Percentiles rank a stretch among this genome's conserved stretches.
Conservation (phyloP, 2,113 vertebrate genomes). For the Xenopus tropicalis region DNA sequence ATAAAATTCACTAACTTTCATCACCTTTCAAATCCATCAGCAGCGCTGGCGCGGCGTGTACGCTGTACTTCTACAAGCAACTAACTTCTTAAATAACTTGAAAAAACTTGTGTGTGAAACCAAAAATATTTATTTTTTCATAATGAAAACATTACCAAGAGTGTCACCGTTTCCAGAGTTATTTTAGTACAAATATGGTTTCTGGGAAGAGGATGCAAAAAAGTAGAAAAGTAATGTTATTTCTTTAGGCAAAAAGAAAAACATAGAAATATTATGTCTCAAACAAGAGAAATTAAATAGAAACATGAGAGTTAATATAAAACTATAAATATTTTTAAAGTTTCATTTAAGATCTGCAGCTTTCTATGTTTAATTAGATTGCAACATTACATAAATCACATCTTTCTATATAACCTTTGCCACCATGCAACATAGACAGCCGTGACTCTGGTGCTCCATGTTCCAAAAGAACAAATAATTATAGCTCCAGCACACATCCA, state of each 20-base stretch:
- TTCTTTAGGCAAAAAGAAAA: conserved; percentile 66
- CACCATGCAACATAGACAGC: too few species aligned
- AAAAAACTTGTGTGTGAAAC: conserved; percentile 58
- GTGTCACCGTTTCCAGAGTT: conserved; percentile 67
- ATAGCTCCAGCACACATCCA: background rate
- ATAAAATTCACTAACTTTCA: too few species aligned
- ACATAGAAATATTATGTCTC: conserved; percentile 62
- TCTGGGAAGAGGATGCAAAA: conserved; percentile 63
- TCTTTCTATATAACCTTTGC: background rate
- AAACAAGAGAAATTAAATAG: conserved; percentile 56
- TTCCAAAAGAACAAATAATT: too few species aligned
- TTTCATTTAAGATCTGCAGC: conserved; percentile 45
- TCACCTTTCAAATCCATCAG: too few species aligned
- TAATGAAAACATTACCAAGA: conserved; percentile 70
- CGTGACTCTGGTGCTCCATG: too few species aligned
- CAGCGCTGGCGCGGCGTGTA: too few species aligned
- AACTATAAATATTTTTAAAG: conserved; percentile 65
- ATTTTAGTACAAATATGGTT: conserved; percentile 68
- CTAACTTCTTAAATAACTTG: too few species aligned
- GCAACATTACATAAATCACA: conserved; percentile 49
- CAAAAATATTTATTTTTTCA: conserved; percentile 72
- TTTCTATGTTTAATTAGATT: conserved; percentile 43
- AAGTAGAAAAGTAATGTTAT: conserved; percentile 65
- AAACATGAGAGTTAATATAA: conserved; percentile 58
- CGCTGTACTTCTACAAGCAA: too few species aligned